These are phyloP conservation scores for Darevskia mixta DNA, from an alignment of 2,797 vertebrate species.

Conservation along the genomic window DNA sequence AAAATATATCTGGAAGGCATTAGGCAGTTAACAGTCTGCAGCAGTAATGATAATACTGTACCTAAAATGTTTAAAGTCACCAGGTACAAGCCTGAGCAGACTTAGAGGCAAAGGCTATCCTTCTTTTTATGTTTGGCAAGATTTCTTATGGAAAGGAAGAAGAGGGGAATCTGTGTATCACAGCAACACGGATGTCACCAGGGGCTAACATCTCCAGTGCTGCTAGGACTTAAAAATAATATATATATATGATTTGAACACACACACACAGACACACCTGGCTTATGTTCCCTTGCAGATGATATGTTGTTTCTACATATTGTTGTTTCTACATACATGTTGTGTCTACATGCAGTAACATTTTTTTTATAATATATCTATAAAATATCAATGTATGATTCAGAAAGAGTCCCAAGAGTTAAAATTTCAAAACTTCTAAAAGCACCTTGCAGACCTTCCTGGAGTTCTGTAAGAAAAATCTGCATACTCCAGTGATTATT, in stretches of 20 bases:
- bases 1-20: neutral
- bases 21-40: neutral
- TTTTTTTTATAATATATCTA: constrained; percentile 13
- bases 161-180: constrained; percentile 11
- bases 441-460: constrained; percentile 11
- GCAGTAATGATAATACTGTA: neutral
- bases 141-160: constrained; percentile 20
- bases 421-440: neutral
- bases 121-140: neutral
- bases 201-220: constrained; percentile 8
- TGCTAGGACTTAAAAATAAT: constrained; percentile 37
- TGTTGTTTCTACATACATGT: too few species aligned
- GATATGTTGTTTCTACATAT: too few species aligned
- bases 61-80: neutral
- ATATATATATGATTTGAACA: constrained; percentile 51
- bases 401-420: neutral
- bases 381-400: neutral
- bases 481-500: constrained; percentile 23
- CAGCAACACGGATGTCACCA: constrained; percentile 40
- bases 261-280: constrained; percentile 8
- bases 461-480: constrained; percentile 34
- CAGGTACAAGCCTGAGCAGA: neutral
- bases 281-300: too few species aligned
- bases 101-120: neutral
- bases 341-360: neutral